phyloP scores from a whole-genome alignment of 1,140 invertebrate genomes.

The Zaprionus africanus region DNA sequence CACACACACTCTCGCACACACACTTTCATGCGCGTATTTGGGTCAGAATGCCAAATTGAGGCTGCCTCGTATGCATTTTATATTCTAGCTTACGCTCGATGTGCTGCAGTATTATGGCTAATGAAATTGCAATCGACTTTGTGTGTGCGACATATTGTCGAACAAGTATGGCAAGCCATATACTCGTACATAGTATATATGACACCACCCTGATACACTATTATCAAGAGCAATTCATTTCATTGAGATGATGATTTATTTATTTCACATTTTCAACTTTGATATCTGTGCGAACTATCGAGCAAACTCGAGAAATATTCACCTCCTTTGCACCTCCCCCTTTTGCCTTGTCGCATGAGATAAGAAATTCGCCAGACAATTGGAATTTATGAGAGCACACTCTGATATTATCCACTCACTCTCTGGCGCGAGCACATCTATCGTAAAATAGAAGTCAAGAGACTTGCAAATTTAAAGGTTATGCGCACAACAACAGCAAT shows the following conservation, averaged over 20 bases:
- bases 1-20: not conserved
- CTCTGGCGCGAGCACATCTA: not conserved
- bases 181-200: not conserved
- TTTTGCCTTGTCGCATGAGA: conserved; percentile 4
- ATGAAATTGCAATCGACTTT: conserved; percentile 59
- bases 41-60: conserved; percentile 72
- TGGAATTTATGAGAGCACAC: conserved; percentile 40
- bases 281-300: not conserved
- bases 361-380: conserved; percentile 38
- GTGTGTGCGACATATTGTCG: conserved; percentile 17
- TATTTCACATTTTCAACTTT: conserved; percentile 1
- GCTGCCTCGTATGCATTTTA: conserved; percentile 63
- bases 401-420: conserved; percentile 34
- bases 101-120: conserved; percentile 47
- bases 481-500: conserved; percentile 55
- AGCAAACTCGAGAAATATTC: not conserved
- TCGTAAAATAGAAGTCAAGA: conserved; percentile 48
- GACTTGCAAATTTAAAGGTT: conserved; percentile 73
- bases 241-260: conserved; percentile 1
- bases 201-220: not conserved
- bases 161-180: conserved; percentile 32
- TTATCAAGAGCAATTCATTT: conserved; percentile 13
- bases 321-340: not conserved
- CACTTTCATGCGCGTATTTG: conserved; percentile 42
- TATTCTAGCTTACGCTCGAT: conserved; percentile 51